These are phyloP conservation scores for Echinometra lucunter DNA, from an alignment of 53 echinoderm and acorn worm genomes.

Conservation along the genomic window DNA sequence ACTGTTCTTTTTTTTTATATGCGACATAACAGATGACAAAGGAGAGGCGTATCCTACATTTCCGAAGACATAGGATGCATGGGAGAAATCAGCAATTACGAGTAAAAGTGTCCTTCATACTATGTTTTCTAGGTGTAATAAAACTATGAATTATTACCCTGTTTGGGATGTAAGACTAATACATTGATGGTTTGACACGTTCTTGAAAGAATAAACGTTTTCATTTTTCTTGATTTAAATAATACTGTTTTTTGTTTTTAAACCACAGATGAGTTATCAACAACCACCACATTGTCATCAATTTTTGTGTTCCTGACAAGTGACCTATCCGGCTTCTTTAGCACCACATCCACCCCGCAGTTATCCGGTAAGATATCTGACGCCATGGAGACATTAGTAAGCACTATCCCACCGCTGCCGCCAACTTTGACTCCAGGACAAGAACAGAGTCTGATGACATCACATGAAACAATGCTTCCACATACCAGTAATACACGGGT, in stretches of 20 bases:
- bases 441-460: not conserved
- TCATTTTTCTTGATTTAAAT: not conserved
- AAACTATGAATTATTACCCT: too few species aligned
- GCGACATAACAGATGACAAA: too few species aligned
- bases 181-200: too few species aligned
- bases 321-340: slow-evolving; percentile 16
- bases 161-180: too few species aligned
- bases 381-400: not conserved
- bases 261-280: slow-evolving; percentile 25
- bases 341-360: not conserved
- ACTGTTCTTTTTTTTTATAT: too few species aligned
- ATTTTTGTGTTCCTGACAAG: slow-evolving; percentile 23
- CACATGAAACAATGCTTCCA: not conserved
- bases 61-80: too few species aligned
- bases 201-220: too few species aligned
- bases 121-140: too few species aligned
- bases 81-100: too few species aligned
- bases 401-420: not conserved
- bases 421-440: not conserved
- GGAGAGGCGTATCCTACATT: too few species aligned
- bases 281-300: not conserved
- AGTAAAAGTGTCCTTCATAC: too few species aligned
- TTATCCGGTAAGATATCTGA: not conserved
- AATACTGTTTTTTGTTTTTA: not conserved
- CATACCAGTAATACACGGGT: not conserved